Base-by-base conservation (phyloP, 1,140 invertebrate species). In the Leptestheria dahalacensis region DNA sequence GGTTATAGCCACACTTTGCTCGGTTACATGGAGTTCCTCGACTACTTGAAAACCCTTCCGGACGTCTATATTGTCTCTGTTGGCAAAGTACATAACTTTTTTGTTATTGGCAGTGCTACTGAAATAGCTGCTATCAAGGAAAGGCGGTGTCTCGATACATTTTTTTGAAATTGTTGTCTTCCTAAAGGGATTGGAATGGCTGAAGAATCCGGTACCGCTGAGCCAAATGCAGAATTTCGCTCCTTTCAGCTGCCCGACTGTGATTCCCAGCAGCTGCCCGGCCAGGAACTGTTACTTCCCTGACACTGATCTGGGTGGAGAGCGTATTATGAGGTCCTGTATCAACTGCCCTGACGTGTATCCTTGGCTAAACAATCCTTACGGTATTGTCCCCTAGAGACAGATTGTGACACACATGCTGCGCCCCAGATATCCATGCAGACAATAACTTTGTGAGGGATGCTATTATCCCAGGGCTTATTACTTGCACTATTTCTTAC, bases 291-390 rank as follows among this genome's bases (percentile, higher is more conserved):
- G 52, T 10, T 54, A 54, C 24, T 54, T 26, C n/a, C 20, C 25
- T 3, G 29, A 23, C 20, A 47, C 54, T n/a, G 26, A 48, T 26
- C 25, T 49, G 23, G 60, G 60, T 15, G 60, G 54, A 18, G 54
- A 61, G n/a, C 56, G 60, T 48, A 48, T 58, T 3, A 56, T 61
- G 53, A 41, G 55, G 9, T 48, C 52, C 50, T 61, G 60, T 33
- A n/a, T 60, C 12, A n/a, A 9, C 10, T 61, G 60, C 18, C 60
- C 60, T 24, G 24, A 21, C 28, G 53, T 26, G 26, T 61, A 61
- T 56, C 60, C 60, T 48, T 61, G 60, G 60, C 25, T 57, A 21
- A n/a, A 21, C 23, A 57, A 61, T 48, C 60, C 41, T 23, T n/a
- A 59, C 20, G 60, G 33, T 41, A 6, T 41, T 41, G 33, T 15